phyloP scores from a whole-genome alignment of 2,113 vertebrate genomes.

The Astur gentilis region DNA sequence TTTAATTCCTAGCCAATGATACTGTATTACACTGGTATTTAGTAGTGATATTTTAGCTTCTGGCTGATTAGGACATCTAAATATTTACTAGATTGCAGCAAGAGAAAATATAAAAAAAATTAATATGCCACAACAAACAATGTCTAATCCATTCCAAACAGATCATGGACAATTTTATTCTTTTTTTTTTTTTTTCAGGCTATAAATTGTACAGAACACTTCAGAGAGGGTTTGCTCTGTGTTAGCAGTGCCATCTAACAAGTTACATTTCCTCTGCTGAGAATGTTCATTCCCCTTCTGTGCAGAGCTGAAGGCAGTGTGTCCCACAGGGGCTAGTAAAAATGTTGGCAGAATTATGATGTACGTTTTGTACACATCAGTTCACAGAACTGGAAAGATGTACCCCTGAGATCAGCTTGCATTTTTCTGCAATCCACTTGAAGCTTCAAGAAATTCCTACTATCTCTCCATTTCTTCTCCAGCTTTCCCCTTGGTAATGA shows the following conservation, averaged over 20 bases:
- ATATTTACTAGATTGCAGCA: neutral
- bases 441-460: neutral
- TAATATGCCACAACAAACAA: neutral
- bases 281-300: neutral
- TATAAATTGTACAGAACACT: neutral
- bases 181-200: neutral
- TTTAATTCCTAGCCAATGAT: neutral
- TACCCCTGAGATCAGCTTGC: neutral
- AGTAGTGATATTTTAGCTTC: neutral
- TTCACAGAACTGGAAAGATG: neutral
- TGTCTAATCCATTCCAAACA: neutral
- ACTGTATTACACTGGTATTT: neutral
- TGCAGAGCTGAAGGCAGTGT: neutral
- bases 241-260: neutral
- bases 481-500: neutral
- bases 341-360: slow-evolving; percentile 5
- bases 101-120: neutral
- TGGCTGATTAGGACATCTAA: neutral
- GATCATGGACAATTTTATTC: neutral
- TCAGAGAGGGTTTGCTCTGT: neutral
- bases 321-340: neutral
- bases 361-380: neutral
- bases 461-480: neutral
- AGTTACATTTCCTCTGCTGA: neutral
- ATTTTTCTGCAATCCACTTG: neutral